phyloP scores from a whole-genome alignment of 2,888 invertebrate genomes.

The Tiliacea aurago region DNA sequence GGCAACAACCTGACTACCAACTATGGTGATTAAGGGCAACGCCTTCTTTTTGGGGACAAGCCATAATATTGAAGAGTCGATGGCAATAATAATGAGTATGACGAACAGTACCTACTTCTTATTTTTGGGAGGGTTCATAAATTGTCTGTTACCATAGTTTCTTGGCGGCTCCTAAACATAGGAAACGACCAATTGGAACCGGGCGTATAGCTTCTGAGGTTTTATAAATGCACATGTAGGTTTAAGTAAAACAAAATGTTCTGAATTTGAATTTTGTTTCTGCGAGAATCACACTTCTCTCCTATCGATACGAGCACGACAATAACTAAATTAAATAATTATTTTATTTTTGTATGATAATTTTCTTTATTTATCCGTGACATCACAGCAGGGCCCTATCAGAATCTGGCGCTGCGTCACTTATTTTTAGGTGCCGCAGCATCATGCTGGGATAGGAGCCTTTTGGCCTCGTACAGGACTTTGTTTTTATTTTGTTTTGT shows the following conservation, averaged over 20 bases:
- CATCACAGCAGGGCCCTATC: too few relatives aligned
- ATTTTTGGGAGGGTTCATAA: background rate
- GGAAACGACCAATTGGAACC: background rate
- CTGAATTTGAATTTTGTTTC: background rate
- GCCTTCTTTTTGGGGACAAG: conserved; percentile 6
- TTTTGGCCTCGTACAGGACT: too few relatives aligned
- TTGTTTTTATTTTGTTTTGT: too few relatives aligned
- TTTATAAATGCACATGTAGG: background rate
- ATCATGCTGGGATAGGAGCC: too few relatives aligned
- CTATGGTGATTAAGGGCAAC: conserved; percentile 5
- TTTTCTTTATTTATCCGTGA: too few relatives aligned
- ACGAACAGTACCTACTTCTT: background rate
- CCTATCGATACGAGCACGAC: background rate
- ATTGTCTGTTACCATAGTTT: background rate
- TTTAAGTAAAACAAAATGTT: background rate
- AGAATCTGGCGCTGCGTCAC: too few relatives aligned
- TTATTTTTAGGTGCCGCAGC: too few relatives aligned
- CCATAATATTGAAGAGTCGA: background rate
- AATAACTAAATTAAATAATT: background rate
- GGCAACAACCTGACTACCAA: conserved; percentile 31
- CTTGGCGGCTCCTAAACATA: background rate
- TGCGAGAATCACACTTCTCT: too few relatives aligned
- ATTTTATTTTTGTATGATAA: too few relatives aligned
- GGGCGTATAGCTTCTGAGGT: background rate
- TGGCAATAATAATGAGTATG: background rate